A percentile compares a stretch with the other conserved stretches of the same genome.
Conservation (phyloP, 2,888 invertebrate genomes). For the Apotomis capreana region DNA sequence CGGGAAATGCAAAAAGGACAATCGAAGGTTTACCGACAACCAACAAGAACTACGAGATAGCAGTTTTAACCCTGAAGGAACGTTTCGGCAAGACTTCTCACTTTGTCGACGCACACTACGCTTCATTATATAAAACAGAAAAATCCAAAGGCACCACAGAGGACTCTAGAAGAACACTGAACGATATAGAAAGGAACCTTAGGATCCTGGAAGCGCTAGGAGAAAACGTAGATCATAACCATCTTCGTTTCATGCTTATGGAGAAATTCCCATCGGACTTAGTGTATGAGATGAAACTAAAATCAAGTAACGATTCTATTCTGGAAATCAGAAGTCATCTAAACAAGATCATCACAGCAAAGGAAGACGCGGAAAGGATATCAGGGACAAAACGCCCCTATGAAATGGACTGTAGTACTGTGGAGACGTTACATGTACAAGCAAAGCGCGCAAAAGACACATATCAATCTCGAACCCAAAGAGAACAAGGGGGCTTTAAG, state of each 20-base stretch:
- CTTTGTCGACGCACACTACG: conserved; percentile 2
- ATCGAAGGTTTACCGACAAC: neutral
- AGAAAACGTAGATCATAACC: conserved; percentile 10
- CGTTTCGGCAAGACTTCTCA: neutral
- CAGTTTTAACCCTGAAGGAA: neutral
- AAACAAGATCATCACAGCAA: neutral
- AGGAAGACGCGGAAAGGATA: conserved; percentile 8
- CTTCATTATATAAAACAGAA: neutral
- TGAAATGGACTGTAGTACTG: neutral
- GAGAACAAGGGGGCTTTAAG: too few relatives aligned
- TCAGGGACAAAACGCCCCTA: neutral
- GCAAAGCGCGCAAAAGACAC: neutral
- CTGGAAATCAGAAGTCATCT: neutral
- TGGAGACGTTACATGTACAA: conserved; percentile 5
- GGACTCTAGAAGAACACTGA: neutral
- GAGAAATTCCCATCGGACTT: neutral
- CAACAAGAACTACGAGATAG: neutral
- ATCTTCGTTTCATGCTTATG: conserved; percentile 3
- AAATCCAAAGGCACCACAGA: neutral
- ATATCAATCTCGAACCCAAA: neutral
- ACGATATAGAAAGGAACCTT: conserved; percentile 8
- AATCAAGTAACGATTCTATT: neutral
- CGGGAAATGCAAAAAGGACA: neutral
- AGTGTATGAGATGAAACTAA: neutral
- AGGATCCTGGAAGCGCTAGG: neutral